These are phyloP conservation scores for Maccullochella peelii DNA, from an alignment of 2,113 vertebrate genomes.

Conservation along the genomic window DNA sequence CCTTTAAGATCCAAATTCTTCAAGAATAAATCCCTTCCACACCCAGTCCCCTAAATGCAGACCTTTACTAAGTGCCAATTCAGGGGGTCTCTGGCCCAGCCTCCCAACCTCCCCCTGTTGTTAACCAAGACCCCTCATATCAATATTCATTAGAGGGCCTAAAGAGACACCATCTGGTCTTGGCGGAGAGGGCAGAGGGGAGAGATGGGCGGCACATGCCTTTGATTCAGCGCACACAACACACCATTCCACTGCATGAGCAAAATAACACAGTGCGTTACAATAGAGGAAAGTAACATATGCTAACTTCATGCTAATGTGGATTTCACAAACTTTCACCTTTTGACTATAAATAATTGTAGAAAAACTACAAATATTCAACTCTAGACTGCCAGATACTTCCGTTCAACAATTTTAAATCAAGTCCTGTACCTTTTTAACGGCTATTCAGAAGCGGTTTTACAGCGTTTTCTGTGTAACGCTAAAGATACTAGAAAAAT, in stretches of 20 bases:
- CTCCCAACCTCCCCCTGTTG: slow-evolving; percentile 72
- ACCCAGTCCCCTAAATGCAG: slow-evolving; percentile 32
- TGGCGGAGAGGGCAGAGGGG: slow-evolving; percentile 64
- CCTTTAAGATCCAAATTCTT: slow-evolving; percentile 12
- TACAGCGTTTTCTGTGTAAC: not conserved
- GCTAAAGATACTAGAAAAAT: slow-evolving; percentile 18
- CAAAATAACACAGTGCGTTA: slow-evolving; percentile 5
- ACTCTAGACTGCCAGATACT: not conserved
- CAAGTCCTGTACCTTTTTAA: not conserved
- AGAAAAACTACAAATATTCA: not conserved
- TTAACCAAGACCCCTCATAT: slow-evolving; percentile 74
- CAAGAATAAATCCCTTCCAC: slow-evolving; percentile 36
- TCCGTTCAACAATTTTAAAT: not conserved
- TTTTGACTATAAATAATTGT: not conserved
- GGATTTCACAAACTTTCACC: not conserved
- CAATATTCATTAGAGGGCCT: slow-evolving; percentile 83
- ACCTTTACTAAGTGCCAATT: slow-evolving; percentile 58
- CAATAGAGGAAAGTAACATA: not conserved
- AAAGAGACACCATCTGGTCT: slow-evolving; percentile 84
- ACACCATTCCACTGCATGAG: slow-evolving; percentile 61
- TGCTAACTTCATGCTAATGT: slow-evolving; percentile 13
- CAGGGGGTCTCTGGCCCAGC: slow-evolving; percentile 37
- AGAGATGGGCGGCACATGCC: slow-evolving; percentile 44
- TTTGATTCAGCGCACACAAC: slow-evolving; percentile 52
- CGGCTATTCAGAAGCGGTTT: not conserved